Conservation (phyloP, 2,797 vertebrate genomes). For the Tragopan temminckii region DNA sequence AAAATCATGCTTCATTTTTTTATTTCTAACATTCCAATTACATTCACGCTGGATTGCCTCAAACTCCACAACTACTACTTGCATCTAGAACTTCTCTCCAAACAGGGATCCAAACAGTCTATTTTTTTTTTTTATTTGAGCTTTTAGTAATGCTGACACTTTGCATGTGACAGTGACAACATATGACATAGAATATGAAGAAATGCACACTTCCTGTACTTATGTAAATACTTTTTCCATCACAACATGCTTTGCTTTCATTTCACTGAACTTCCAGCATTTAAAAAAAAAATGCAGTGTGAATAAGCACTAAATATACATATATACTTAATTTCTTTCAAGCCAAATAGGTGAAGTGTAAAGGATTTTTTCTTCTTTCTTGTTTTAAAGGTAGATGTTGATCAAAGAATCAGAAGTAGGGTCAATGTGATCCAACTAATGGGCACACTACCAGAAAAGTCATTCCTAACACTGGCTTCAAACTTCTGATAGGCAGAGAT, state of each 20-base stretch:
- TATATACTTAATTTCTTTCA: neutral
- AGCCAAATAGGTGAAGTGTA: neutral
- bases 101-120: neutral
- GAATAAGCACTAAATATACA: neutral
- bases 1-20: conserved; percentile 26
- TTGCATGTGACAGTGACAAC: neutral
- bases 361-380: neutral
- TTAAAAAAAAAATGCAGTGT: neutral
- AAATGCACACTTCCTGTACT: neutral
- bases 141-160: neutral
- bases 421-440: neutral
- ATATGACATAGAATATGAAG: neutral
- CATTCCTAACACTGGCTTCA: neutral
- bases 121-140: neutral
- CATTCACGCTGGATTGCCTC: neutral
- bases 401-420: neutral
- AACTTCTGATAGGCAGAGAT: neutral
- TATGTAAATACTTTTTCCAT: neutral
- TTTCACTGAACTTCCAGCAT: neutral
- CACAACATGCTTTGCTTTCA: neutral
- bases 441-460: neutral
- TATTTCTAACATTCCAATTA: neutral
- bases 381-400: neutral
- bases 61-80: neutral
- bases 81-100: neutral